A percentile compares a stretch with the other conserved stretches of the same genome.
Conservation (phyloP, 1,140 invertebrate species). For the Saccostrea cuccullata region DNA sequence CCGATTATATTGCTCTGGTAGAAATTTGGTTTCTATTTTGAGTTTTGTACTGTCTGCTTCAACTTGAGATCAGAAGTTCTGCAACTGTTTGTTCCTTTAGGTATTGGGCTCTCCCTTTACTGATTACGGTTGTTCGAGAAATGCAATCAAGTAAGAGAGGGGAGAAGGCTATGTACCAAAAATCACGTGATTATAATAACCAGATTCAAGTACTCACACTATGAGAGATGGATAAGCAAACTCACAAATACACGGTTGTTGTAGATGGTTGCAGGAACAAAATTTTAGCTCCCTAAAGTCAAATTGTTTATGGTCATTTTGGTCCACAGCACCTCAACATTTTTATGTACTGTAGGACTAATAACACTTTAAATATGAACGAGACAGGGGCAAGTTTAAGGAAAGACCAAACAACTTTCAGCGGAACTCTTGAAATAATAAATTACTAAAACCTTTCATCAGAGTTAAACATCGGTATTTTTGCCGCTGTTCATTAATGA, state of each 20-base stretch:
- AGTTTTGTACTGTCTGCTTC: conserved; percentile 55
- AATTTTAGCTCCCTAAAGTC: neutral
- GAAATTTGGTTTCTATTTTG: conserved; percentile 54
- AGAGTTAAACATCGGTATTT: too few species aligned
- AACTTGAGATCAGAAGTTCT: conserved; percentile 35
- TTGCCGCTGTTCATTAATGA: too few species aligned
- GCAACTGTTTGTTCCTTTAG: conserved; percentile 35
- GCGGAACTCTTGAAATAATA: too few species aligned
- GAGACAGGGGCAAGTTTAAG: too few species aligned
- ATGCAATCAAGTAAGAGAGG: conserved; percentile 11
- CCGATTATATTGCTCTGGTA: conserved; percentile 52
- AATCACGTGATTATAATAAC: neutral
- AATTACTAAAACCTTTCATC: too few species aligned
- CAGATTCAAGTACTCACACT: conserved; percentile 2
- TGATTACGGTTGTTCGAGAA: conserved; percentile 20
- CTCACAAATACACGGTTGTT: neutral
- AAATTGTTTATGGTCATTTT: neutral
- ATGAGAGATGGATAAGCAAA: neutral
- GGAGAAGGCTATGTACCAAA: neutral
- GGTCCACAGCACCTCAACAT: neutral
- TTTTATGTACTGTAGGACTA: too few species aligned
- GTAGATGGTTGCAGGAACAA: neutral
- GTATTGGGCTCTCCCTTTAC: conserved; percentile 11
- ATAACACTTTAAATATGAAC: too few species aligned
- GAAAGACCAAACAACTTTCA: too few species aligned